Percentiles rank a stretch among this genome's conserved stretches.
Evolutionary conservation across 2,113 vertebrate genomes (phyloP).

Genomic region (Xiphophorus couchianus): DNA sequence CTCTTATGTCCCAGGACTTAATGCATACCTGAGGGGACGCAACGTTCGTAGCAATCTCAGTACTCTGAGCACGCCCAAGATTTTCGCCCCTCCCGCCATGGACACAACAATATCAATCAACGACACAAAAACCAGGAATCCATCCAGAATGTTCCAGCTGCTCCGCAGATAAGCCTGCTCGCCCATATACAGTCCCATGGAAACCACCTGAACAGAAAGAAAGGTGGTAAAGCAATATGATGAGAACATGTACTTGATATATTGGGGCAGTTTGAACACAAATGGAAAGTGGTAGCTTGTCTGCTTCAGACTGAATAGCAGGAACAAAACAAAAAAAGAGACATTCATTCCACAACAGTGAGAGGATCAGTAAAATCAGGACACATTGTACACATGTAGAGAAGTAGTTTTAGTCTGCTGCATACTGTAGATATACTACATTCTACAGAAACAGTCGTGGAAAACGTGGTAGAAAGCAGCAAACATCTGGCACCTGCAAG

Average conservation of each 20-base stretch:
- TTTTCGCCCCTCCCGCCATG: constrained; percentile 94
- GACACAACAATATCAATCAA: constrained; percentile 97
- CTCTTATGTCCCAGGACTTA: background rate
- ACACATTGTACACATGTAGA: background rate
- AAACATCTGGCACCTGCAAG: background rate
- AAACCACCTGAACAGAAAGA: constrained; percentile 86
- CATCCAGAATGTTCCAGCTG: constrained; percentile 97
- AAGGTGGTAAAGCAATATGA: background rate
- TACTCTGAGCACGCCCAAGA: constrained; percentile 93
- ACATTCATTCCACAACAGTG: background rate
- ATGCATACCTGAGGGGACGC: constrained; percentile 89
- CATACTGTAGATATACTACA: background rate
- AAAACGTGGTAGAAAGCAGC: background rate
- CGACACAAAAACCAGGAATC: constrained; percentile 98
- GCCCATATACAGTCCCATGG: constrained; percentile 92
- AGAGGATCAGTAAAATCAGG: background rate
- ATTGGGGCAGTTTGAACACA: background rate
- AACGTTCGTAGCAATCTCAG: constrained; percentile 92
- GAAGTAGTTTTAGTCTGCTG: background rate
- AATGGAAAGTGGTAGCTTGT: background rate
- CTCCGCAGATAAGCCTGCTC: constrained; percentile 95
- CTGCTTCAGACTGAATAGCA: background rate
- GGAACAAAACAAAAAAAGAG: background rate
- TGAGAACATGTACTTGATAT: background rate
- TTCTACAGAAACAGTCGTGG: background rate